Evolutionary conservation across 1,140 invertebrate genomes (phyloP).

Genomic region (Anastrepha obliqua): DNA sequence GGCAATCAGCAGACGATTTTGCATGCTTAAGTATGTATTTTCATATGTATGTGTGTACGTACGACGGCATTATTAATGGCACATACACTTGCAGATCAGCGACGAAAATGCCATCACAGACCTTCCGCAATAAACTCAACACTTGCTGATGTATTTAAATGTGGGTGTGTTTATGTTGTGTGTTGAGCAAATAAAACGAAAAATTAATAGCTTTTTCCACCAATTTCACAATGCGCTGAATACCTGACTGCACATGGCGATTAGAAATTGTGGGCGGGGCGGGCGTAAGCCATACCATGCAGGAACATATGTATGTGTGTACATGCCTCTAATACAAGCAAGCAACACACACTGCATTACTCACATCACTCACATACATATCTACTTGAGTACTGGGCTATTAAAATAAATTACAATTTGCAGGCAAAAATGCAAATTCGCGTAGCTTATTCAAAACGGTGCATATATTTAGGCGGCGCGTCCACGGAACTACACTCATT

Average conservation of each 20-base stretch:
- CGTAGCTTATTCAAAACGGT: background rate
- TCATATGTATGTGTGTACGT: too few species aligned
- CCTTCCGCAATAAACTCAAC: background rate
- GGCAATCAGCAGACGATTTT: too few species aligned
- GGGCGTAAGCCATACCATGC: background rate
- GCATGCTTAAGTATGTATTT: too few species aligned
- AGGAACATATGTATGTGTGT: background rate
- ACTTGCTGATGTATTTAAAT: background rate
- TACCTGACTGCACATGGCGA: conserved; percentile 37
- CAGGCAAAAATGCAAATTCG: background rate
- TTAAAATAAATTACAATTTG: conserved; percentile 33
- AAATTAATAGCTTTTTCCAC: conserved; percentile 51
- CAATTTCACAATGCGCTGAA: conserved; percentile 35
- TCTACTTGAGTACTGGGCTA: background rate
- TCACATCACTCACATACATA: background rate
- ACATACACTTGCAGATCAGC: background rate
- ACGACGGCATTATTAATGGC: too few species aligned
- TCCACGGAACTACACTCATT: background rate
- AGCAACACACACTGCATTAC: background rate
- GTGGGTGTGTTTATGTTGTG: background rate
- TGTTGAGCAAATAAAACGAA: conserved; percentile 42
- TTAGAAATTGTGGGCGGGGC: conserved; percentile 21
- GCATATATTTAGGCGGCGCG: background rate
- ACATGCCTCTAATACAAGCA: background rate
- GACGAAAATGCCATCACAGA: background rate